Base-by-base conservation (phyloP, 1,140 invertebrate genomes). In the Trypoxylus dichotomus region DNA sequence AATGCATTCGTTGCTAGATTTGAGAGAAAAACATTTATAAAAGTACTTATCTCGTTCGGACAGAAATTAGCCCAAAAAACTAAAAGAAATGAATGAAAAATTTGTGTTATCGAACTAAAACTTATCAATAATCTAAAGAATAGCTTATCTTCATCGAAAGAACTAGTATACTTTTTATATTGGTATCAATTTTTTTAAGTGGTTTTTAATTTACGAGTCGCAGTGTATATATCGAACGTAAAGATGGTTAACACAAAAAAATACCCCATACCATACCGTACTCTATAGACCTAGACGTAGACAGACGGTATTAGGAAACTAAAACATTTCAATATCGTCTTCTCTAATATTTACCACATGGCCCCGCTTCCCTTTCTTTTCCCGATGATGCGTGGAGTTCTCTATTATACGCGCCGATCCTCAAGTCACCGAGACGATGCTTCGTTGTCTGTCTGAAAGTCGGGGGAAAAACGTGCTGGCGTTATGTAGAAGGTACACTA, bases 301-400 rank as follows among this genome's bases (percentile, higher is more conserved):
- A 68, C 60, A 68, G 60, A 29, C 60, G 60, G 60, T 68, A 68
- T 68, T 68, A 68, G 60, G 60, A 68, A 68, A 68, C 60, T 68
- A 68, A 68, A 68, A 68, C 60, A 68, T 68, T 68, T 68, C 60
- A 68, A 68, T 68, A 68, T 68, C 60, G 60, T 24, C 60, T 68
- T 29, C 60, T 68, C 27, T 68, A 68, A 68, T 68, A 68, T 68
- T 68, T 68, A 68, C 60, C 60, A 68, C 60, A 68, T 68, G 60
- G 60, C 60, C 60, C 60, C 11, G 21, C 60, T 27, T 19, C 10
- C 19, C 25, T 68, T 68, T 24, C 24, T 68, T 19, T 54, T 54
- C 15, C 15, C 47, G 47, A 54, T 54, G 47, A 54, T 54, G 47
- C 47, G 47, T 54, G 47, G 32, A 54, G 47, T 19, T 54, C 47